Evolutionary conservation across 2,113 vertebrate genomes (phyloP), one percentile per base, ranked within the genome.

Genomic region (Saccopteryx leptura): DNA sequence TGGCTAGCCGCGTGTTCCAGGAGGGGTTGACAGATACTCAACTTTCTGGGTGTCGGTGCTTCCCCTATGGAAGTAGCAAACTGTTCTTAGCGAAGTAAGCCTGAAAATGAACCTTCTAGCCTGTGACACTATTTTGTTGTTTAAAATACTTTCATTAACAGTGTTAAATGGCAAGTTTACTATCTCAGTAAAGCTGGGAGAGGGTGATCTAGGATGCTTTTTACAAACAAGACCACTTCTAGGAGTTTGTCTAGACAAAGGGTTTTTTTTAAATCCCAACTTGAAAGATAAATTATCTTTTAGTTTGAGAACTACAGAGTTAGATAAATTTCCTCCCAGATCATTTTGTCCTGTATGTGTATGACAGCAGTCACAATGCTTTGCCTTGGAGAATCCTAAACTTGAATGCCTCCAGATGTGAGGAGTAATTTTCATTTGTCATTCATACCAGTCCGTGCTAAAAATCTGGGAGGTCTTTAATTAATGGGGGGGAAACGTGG

Each of bases 401-500:
- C 63, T 82, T 74, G 63, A 86, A 19, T 61, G 93, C 81, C 90
- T n/a, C 52, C 88, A 80, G 14, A 88, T 61, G 48, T 78, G 26
- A 12, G 5, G 33, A 75, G n/a, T 89, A 39, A 39, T 88, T 95
- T 90, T 92, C 78, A 61, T 63, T 92, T 63, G 50, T 26, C 60
- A 79, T 68, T 78, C 76, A 46, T 61, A 74, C 50, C 50, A 80
- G 63, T 21, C 17, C 2, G 3, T 54, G 23, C 48, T 97, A 61
- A 86, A 83, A 66, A 86, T 50, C 72, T 11, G 15, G 81, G 65
- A 72, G 88, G 56, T 85, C 39, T 88, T 78, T 82, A 91, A 96
- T 82, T 87, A 83, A 69, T 83, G 63, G 69, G 39, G 33, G 1
- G 1, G 14, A 39, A 63, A 79, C 58, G 26, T 92, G 82, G 9